Evolutionary conservation across 2,113 vertebrate genomes (phyloP), one percentile per base, ranked within the genome.

Genomic region (Chaetops frenatus): DNA sequence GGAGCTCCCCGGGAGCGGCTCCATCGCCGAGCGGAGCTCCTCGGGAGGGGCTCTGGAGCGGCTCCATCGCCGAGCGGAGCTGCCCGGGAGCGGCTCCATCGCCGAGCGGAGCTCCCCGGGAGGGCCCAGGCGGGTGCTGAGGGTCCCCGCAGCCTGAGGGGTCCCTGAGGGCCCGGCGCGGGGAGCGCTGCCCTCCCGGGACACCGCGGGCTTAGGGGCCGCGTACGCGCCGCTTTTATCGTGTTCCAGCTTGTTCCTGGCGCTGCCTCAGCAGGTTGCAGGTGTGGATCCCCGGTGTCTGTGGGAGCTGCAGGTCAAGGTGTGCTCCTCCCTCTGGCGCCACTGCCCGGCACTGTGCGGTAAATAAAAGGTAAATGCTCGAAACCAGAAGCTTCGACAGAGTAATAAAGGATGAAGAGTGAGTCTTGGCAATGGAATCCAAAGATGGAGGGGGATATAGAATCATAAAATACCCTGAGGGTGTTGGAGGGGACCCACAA

Each of bases 231-330:
- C 36, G 70, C 16, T 29, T 7, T 35, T 53, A 4, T 2, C 7
- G 6, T 5, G 0, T 16, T 11, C 5, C 36, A 22, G 53, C 22
- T 17, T 0, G 11, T 15, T 33, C 3, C 40, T 4, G 1, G 8
- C 5, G 19, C 40, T 15, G 50, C 0, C 19, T 15, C 69, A 21
- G 38, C 70, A 3, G 42, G 42, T 3, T 2, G 0, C 19, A 1
- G 42, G 15, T 10, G 42, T 0, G 51, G 42, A 16, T 45, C 21
- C 38, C 8, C 22, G 56, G 9, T 7, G 36, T 9, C 11, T 2
- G 15, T 2, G 15, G 15, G 45, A 69, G 54, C 84, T 15, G 83
- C 64, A 2, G 64, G 12, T 6, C 28, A 12, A 1, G 48, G 12
- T 2, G 56, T 0, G 57, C 35, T 62, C 24, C 23, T 9, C 19